Evolutionary conservation across 2,113 vertebrate species (phyloP).

Genomic region (Platichthys stellatus): DNA sequence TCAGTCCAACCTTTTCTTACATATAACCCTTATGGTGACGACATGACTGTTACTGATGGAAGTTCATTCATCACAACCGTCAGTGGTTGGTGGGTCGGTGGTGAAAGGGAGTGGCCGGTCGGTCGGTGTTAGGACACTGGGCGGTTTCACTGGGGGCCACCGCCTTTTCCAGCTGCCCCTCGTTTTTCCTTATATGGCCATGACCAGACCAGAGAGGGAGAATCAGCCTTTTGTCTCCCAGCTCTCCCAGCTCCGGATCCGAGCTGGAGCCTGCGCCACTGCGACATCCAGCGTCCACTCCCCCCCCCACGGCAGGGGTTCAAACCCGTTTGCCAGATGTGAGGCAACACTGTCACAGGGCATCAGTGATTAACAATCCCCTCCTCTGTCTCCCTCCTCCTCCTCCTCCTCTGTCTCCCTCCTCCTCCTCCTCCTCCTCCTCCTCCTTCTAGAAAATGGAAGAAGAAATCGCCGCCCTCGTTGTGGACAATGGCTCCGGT

Average conservation of each 20-base stretch:
- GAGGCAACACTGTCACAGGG: not conserved
- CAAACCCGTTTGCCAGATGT: not conserved
- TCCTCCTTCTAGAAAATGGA: conserved; percentile 84
- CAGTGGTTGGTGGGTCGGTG: not conserved
- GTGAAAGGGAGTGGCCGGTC: conserved; percentile 58
- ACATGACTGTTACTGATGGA: not conserved
- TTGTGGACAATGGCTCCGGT: conserved; percentile 83
- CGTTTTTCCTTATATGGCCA: conserved; percentile 95
- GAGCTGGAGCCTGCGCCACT: conserved; percentile 53
- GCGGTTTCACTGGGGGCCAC: conserved; percentile 62
- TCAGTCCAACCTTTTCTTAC: not conserved
- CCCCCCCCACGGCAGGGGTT: not conserved
- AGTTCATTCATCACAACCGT: not conserved
- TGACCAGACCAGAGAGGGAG: conserved; percentile 66
- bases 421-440: too few relatives aligned
- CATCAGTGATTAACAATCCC: not conserved
- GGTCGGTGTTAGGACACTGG: conserved; percentile 36
- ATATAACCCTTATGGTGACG: not conserved
- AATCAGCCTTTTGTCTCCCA: conserved; percentile 88
- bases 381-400: too few relatives aligned
- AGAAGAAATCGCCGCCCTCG: conserved; percentile 82
- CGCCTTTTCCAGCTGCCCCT: conserved; percentile 59
- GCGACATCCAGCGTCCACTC: conserved; percentile 80
- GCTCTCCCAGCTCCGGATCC: conserved; percentile 73
- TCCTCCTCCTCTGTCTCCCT: not conserved